These are phyloP conservation scores for Pogoniulus pusillus DNA, from an alignment of 2,797 vertebrate genomes.

Conservation along the genomic window DNA sequence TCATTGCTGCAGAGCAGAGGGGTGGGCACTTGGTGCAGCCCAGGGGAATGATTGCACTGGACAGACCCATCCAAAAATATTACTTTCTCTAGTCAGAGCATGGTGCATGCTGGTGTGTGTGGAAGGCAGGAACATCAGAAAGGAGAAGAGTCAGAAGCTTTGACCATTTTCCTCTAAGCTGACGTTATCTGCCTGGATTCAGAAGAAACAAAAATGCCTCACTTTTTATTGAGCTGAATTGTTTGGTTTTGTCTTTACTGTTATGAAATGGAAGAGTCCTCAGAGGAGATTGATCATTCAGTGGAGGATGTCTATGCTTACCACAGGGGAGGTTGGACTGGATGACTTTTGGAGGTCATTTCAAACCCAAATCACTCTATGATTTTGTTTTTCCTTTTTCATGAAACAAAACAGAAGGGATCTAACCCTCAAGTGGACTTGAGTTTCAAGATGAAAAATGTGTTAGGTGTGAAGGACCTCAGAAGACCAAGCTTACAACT, in stretches of 20 bases:
- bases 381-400: neutral
- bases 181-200: neutral
- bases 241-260: neutral
- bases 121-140: neutral
- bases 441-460: neutral
- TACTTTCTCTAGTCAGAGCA: neutral
- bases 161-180: neutral
- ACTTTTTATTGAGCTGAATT: neutral
- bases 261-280: neutral
- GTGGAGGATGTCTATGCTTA: too few relatives aligned
- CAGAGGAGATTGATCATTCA: neutral
- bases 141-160: neutral
- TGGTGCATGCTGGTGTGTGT: accelerated
- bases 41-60: neutral
- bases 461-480: neutral
- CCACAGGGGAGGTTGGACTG: too few relatives aligned
- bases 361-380: too few relatives aligned
- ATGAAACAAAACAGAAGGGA: neutral
- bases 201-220: neutral
- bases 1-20: neutral
- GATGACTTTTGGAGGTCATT: too few relatives aligned
- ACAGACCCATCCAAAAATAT: neutral
- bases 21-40: accelerated
- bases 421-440: neutral
- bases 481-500: neutral